Evolutionary conservation across 2,797 vertebrate species (phyloP), one percentile per base, ranked within the genome.

Genomic region (Adelosebastes latens): DNA sequence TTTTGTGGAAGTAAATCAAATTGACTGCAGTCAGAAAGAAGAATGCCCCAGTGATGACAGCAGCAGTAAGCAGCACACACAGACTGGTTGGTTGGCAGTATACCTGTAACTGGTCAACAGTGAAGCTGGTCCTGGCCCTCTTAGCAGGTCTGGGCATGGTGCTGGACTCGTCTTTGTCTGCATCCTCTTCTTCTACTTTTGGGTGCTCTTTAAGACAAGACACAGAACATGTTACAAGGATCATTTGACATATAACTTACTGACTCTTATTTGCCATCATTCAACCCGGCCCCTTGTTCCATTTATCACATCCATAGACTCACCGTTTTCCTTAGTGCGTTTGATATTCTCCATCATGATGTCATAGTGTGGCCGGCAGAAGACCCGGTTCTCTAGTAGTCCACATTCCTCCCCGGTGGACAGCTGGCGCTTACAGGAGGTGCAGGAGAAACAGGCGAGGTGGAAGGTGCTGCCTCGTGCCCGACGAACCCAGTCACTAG

Each of bases 111-210:
- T 99, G 98, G 87, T 99, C 98, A 4, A 97, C 97, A 22, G 97
- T 99, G 94, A 99, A 99, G 94, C 98, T 99, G 83, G 98, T 99
- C 85, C 98, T 96, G 84, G 98, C 98, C 90, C 98, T 97, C 91
- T 99, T 99, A 56, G 97, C 96, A 81, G 98, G 98, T 86, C 97
- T 98, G 61, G 97, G 94, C 58, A 96, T 94, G 85, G 79, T 42
- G 60, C 77, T 78, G 94, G 96, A 77, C 92, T 95, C 81, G 0
- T 98, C 97, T 92, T 97, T 97, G 59, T 97, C 97, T 63, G 94
- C 84, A 55, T 96, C 95, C 12, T 96, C 97, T 90, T 97, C 97
- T 65, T 97, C 96, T 5, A 84, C 95, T 81, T 96, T 96, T 18
- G 96, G 95, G 90, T 97, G 97, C 80, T 97, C 98, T 99, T 92